phyloP scores from a whole-genome alignment of 2,113 vertebrate genomes.

The Capra hircus region DNA sequence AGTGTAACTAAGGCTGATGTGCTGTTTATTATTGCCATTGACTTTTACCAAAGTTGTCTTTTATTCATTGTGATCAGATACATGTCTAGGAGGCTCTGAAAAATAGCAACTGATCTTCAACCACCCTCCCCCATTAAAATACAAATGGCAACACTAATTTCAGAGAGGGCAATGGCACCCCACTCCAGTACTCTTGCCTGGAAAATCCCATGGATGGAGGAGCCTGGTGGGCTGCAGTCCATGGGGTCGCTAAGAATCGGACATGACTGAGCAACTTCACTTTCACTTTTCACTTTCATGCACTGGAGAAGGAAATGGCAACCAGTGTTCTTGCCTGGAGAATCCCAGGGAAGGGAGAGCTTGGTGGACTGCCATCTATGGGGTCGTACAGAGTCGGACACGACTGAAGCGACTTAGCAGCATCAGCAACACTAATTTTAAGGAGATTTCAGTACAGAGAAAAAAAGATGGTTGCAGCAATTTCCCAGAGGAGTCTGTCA shows the following conservation, averaged over 20 bases:
- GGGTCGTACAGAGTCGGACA: too few species aligned
- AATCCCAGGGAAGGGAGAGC: too few species aligned
- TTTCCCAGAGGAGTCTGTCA: background rate
- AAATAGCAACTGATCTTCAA: background rate
- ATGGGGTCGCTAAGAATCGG: too few species aligned
- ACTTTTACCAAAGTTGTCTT: background rate
- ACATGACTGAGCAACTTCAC: too few species aligned
- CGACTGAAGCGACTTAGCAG: accelerated
- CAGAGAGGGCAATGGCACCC: too few species aligned
- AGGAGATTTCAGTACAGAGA: background rate
- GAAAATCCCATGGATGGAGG: too few species aligned
- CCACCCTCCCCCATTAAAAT: background rate
- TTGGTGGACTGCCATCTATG: too few species aligned
- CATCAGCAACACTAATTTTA: background rate
- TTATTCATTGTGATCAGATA: background rate
- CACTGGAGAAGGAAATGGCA: too few species aligned
- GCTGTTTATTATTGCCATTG: background rate
- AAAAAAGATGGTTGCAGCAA: background rate
- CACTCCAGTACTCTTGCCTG: too few species aligned
- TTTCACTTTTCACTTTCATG: too few species aligned
- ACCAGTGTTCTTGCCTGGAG: too few species aligned
- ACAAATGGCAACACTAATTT: background rate
- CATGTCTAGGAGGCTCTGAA: background rate
- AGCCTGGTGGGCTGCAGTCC: too few species aligned
- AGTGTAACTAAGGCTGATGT: background rate